Percentiles rank a stretch among this genome's conserved stretches.
phyloP scores from a whole-genome alignment of 2,797 vertebrate species.

The Neostethus bicornis region DNA sequence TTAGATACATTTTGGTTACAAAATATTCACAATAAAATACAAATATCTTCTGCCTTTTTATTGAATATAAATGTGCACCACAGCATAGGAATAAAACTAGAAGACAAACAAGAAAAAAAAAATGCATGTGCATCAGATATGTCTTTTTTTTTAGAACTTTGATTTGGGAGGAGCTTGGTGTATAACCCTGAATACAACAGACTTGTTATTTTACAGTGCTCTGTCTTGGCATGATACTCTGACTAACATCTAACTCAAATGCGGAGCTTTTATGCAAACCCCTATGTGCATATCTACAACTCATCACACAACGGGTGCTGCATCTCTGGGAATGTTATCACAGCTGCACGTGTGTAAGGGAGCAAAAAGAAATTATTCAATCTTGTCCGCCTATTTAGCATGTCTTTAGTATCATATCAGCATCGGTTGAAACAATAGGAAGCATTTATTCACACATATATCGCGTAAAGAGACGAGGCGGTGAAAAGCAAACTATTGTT shows the following conservation, averaged over 20 bases:
- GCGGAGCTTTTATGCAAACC: slow-evolving; percentile 23
- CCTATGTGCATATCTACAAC: slow-evolving; percentile 21
- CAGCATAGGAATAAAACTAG: slow-evolving; percentile 5
- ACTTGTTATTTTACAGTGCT: slow-evolving; percentile 64
- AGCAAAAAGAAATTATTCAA: slow-evolving; percentile 53
- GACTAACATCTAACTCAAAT: slow-evolving; percentile 70
- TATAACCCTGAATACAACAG: slow-evolving; percentile 68
- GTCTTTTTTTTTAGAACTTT: neutral
- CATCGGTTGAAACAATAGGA: slow-evolving; percentile 48
- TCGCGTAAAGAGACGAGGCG: slow-evolving; percentile 11
- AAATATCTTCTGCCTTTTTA: too few relatives aligned
- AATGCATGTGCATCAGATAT: neutral
- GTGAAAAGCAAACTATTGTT: slow-evolving; percentile 12
- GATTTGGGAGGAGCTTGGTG: slow-evolving; percentile 28
- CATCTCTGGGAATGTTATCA: slow-evolving; percentile 57
- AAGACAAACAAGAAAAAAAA: slow-evolving; percentile 25
- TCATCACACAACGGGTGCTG: slow-evolving; percentile 47
- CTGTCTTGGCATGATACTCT: slow-evolving; percentile 61
- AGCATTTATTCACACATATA: slow-evolving; percentile 21
- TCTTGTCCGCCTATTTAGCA: slow-evolving; percentile 73
- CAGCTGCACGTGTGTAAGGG: slow-evolving; percentile 37
- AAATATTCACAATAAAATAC: too few relatives aligned
- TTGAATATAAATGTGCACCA: too few relatives aligned
- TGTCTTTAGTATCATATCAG: slow-evolving; percentile 41
- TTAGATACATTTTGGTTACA: too few relatives aligned